Base-by-base conservation (phyloP, 2,797 vertebrate species). In the Eupleurogrammus muticus region DNA sequence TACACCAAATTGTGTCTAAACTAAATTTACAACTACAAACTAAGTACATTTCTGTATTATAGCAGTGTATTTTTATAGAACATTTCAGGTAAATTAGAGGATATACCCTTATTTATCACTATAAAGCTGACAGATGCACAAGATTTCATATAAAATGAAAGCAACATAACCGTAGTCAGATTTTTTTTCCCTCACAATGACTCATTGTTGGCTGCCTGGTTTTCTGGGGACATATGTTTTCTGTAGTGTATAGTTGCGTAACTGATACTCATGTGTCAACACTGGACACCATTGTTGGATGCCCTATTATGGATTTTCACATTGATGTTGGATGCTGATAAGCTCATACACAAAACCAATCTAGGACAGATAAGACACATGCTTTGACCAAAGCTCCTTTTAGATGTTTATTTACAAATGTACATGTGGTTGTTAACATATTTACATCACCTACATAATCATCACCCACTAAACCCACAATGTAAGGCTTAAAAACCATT, bases 341-440 rank as follows among this genome's bases (percentile, higher is more conserved):
- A 83, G 42, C 20, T 55, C 4, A 24, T 55, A 71, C 35, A 80
- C 50, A 79, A 70, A 72, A 69, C n/a, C 12, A 40, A 69, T 80
- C 32, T 44, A 42, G 64, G 68, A 78, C 73, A 87, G 11, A 82
- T 53, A 64, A 70, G 40, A 48, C 48, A 51, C 49, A 9, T 11
- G 17, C 46, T 34, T 66, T 68, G 50, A 16, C 40, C 16, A 44
- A 44, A 17, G 40, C 14, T 53, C 7, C 38, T 60, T 79, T 58
- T 65, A 62, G 24, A 64, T 3, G 5, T 94, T 93, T 94, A 94
- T 94, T 95, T 90, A 93, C 84, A 92, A 88, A 87, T 20, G 47
- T 86, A 86, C 75, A 86, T 76, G 21, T 69, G 12, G 4, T 64
- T 79, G 71, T 86, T 75, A 77, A 80, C 60, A 78, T 20, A 66